Evolutionary conservation across 2,888 invertebrate species (phyloP).

Genomic region (Sympetrum striolatum): DNA sequence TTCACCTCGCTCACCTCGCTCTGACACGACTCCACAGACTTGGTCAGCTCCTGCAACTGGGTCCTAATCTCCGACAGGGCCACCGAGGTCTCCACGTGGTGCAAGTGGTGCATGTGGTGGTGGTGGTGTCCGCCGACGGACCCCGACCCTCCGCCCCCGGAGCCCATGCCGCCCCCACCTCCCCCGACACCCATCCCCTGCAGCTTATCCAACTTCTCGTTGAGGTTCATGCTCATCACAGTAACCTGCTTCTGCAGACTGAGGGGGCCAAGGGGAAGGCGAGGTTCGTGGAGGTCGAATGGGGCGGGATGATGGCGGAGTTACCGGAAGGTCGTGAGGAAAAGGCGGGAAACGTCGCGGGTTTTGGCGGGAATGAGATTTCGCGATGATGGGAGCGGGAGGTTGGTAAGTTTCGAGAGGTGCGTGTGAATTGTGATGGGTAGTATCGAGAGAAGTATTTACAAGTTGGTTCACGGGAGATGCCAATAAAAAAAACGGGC

Average conservation of each 20-base stretch:
- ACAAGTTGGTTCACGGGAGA: not conserved
- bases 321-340: conserved; percentile 38
- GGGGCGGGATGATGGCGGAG: not conserved
- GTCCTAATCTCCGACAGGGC: conserved; percentile 92
- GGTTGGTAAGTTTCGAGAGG: not conserved
- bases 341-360: not conserved
- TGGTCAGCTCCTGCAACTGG: conserved; percentile 91
- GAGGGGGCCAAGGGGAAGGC: conserved; percentile 52
- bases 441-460: not conserved
- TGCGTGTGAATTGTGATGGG: not conserved
- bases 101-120: conserved; percentile 62
- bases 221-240: conserved; percentile 97
- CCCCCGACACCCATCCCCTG: conserved; percentile 69
- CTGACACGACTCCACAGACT: conserved; percentile 94
- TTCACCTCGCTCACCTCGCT: conserved; percentile 92
- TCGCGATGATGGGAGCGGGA: not conserved
- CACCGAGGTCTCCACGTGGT: conserved; percentile 91
- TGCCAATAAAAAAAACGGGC: not conserved
- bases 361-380: not conserved
- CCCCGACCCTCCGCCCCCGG: not conserved
- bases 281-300: not conserved
- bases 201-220: conserved; percentile 92
- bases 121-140: conserved; percentile 26
- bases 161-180: not conserved
- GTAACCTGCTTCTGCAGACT: conserved; percentile 98